phyloP scores from a whole-genome alignment of 2,797 vertebrate species.

The Adrianichthys oophorus region DNA sequence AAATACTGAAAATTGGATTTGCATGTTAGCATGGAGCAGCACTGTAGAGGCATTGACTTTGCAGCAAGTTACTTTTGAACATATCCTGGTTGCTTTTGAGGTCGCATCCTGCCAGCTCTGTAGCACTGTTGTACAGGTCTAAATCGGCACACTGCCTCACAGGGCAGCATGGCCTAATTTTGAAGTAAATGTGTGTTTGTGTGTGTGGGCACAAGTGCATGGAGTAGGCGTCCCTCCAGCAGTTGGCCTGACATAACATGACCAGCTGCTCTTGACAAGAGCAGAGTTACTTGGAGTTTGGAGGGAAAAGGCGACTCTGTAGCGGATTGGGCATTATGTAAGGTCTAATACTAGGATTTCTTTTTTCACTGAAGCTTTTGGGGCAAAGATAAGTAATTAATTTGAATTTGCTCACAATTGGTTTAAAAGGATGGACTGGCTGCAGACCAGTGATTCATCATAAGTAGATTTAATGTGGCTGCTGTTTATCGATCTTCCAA shows the following conservation, averaged over 20 bases:
- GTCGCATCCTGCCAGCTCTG: slow-evolving; percentile 40
- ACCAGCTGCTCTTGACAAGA: slow-evolving; percentile 71
- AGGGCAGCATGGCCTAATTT: slow-evolving; percentile 67
- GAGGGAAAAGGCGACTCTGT: slow-evolving; percentile 47
- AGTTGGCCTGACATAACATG: slow-evolving; percentile 68
- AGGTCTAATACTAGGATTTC: slow-evolving; percentile 46
- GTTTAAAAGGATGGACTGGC: slow-evolving; percentile 52
- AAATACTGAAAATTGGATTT: slow-evolving; percentile 1
- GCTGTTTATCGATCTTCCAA: slow-evolving; percentile 40
- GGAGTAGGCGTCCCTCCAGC: slow-evolving; percentile 62
- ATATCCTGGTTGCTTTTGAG: slow-evolving; percentile 47
- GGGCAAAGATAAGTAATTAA: slow-evolving; percentile 45
- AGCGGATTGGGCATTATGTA: slow-evolving; percentile 65
- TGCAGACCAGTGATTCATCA: slow-evolving; percentile 40
- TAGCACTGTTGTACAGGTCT: slow-evolving; percentile 40
- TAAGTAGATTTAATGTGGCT: slow-evolving; percentile 28
- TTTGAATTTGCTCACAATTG: slow-evolving; percentile 47
- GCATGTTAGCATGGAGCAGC: not conserved
- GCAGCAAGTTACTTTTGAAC: slow-evolving; percentile 7
- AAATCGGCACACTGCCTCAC: slow-evolving; percentile 62
- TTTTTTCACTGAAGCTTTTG: slow-evolving; percentile 48
- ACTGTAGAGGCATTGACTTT: slow-evolving; percentile 13
- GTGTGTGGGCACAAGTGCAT: slow-evolving; percentile 55
- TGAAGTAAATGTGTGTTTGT: slow-evolving; percentile 49
- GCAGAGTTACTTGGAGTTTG: slow-evolving; percentile 51